Conservation (phyloP, 2,113 vertebrate species). For the Phasianus colchicus region DNA sequence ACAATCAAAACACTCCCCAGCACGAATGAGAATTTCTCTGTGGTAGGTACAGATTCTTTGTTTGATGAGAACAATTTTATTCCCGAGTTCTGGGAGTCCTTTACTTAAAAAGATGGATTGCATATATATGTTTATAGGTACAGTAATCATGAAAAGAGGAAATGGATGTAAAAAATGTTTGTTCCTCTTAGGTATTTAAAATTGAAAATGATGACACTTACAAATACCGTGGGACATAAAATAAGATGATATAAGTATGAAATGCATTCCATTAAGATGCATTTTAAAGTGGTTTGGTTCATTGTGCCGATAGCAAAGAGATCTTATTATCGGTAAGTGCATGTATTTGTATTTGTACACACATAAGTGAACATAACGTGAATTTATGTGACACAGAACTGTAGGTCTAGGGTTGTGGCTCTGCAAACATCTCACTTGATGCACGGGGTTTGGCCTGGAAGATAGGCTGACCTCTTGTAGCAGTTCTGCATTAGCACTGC, state of each 20-base stretch:
- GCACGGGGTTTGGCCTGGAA: background rate
- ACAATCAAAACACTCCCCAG: background rate
- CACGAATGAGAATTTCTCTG: background rate
- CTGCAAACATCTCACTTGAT: background rate
- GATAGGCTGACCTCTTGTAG: background rate
- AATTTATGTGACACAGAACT: background rate
- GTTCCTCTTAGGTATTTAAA: background rate
- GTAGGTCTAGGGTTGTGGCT: background rate
- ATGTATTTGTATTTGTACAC: background rate
- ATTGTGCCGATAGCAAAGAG: background rate
- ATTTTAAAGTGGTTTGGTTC: background rate
- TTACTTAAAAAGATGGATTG: background rate
- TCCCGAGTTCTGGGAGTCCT: background rate
- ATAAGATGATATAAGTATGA: background rate
- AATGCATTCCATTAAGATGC: background rate
- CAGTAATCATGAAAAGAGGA: background rate
- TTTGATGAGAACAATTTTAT: slow-evolving; percentile 2
- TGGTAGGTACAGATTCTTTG: background rate
- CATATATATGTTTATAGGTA: background rate
- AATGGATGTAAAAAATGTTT: background rate
- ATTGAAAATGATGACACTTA: background rate
- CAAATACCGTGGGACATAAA: background rate
- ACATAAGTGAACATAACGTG: background rate
- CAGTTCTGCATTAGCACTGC: background rate
- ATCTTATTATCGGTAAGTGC: background rate